Evolutionary conservation across 2,888 invertebrate genomes (phyloP).

Genomic region (Leptopilina drosophilae): DNA sequence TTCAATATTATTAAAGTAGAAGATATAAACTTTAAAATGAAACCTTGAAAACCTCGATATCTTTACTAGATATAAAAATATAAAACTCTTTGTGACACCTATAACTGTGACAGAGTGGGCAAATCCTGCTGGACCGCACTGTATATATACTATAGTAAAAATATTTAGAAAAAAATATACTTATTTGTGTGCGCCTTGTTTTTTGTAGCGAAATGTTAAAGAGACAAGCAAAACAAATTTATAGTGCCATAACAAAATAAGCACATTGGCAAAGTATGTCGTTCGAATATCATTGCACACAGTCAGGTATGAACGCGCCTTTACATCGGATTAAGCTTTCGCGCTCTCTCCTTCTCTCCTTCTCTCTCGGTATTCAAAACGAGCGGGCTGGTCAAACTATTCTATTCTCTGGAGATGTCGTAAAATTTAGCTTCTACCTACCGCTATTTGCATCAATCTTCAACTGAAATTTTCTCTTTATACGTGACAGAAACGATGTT

Average conservation of each 20-base stretch:
- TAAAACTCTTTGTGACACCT: no score
- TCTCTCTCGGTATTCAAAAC: conserved; percentile 14
- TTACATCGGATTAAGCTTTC: conserved; percentile 29
- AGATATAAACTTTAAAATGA: no score
- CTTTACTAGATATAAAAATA: no score
- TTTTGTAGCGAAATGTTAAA: conserved; percentile 4
- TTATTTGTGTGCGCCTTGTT: no score
- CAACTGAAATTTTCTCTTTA: conserved; percentile 2
- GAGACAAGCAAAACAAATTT: conserved; percentile 40
- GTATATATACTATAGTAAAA: no score
- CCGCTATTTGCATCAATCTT: conserved; percentile 13
- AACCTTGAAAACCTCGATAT: no score
- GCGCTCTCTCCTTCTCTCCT: no score
- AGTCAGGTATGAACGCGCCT: not conserved
- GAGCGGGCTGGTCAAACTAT: conserved; percentile 36
- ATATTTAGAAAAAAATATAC: no score
- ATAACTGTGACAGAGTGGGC: no score
- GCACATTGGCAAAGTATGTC: conserved; percentile 26
- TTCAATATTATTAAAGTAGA: no score
- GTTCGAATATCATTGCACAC: conserved; percentile 19
- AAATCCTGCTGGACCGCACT: no score
- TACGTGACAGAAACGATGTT: not conserved
- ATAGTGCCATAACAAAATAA: conserved; percentile 38
- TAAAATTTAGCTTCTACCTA: conserved; percentile 14
- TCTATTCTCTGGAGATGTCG: conserved; percentile 19